Conservation (phyloP, 2,888 invertebrate genomes). For the Epinotia demarniana region DNA sequence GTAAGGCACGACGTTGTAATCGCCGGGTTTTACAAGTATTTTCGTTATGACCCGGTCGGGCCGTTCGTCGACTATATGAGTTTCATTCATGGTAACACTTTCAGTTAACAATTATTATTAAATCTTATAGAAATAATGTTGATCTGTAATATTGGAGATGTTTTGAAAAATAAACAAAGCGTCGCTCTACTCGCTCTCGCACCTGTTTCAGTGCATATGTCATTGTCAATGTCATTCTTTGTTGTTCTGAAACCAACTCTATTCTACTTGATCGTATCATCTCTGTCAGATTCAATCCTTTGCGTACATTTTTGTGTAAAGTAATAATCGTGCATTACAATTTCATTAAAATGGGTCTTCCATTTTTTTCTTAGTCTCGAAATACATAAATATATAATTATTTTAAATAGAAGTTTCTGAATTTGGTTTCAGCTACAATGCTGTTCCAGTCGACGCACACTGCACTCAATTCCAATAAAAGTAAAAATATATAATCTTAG, state of each 20-base stretch:
- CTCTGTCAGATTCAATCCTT: no score
- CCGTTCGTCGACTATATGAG: slow-evolving; percentile 63
- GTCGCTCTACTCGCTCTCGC: no score
- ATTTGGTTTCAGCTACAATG: neutral
- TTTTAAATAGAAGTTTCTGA: neutral
- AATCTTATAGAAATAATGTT: neutral
- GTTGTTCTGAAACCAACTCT: slow-evolving; percentile 10
- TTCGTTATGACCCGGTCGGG: slow-evolving; percentile 73
- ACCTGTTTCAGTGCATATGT: slow-evolving; percentile 1
- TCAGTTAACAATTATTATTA: slow-evolving; percentile 3
- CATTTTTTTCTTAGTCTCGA: no score
- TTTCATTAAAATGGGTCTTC: no score
- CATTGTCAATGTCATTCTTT: slow-evolving; percentile 3
- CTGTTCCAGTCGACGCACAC: neutral
- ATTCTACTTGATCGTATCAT: neutral
- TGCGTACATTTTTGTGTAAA: no score
- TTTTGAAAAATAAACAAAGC: slow-evolving; percentile 20
- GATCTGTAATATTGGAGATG: neutral
- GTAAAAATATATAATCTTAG: neutral
- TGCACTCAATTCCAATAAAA: neutral
- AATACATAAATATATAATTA: no score
- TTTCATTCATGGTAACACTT: slow-evolving; percentile 59
- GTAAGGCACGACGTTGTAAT: slow-evolving; percentile 72
- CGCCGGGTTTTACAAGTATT: slow-evolving; percentile 69
- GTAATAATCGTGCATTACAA: no score